Base-by-base conservation (phyloP, 2,888 invertebrate species). In the Ochropacha duplaris region DNA sequence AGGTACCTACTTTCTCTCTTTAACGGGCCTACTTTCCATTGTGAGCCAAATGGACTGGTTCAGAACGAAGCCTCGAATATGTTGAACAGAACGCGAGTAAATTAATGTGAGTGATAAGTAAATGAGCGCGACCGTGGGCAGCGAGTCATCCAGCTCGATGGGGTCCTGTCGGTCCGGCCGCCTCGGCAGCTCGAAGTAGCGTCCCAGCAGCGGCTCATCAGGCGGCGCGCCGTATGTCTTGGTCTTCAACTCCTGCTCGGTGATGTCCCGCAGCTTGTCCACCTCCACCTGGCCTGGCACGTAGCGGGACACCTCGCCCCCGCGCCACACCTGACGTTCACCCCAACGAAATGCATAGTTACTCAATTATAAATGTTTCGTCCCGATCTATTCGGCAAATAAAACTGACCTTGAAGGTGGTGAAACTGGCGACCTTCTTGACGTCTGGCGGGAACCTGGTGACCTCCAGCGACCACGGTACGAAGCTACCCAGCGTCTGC, bases 401-500 rank as follows among this genome's bases (percentile, higher is more conserved):
- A 2, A n/a, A n/a, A 8, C 9, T 16, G 12, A 96, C 97, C 88
- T 96, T 95, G 56, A 96, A 90, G 0, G 97, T 97, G 22, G 96
- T 96, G 55, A 94, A 96, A 72, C 97, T 97, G 62, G 95, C 96
- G 24, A 95, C 93, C 79, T 96, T 94, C 68, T 93, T 92, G 9
- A 97, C 94, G 80, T 98, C 97, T 0, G 95, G 94, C 4, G 97
- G 97, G 65, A 95, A 85, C 39, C 94, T 93, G 19, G 88, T 71
- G n/a, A 92, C 86, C 1, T 92, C 86, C 49, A 92, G 88, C 26
- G 88, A 85, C 95, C 96, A 96, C 0, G 94, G 91, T 71, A 94
- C 88, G 68, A 94, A 94, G 55, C 96, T 95, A 56, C 97, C 97
- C 66, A 97, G 90, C 5, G 96, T 96, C 66, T 96, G 96, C 67